phyloP scores from a whole-genome alignment of 2,797 vertebrate genomes.

The Leptodactylus fallax region DNA sequence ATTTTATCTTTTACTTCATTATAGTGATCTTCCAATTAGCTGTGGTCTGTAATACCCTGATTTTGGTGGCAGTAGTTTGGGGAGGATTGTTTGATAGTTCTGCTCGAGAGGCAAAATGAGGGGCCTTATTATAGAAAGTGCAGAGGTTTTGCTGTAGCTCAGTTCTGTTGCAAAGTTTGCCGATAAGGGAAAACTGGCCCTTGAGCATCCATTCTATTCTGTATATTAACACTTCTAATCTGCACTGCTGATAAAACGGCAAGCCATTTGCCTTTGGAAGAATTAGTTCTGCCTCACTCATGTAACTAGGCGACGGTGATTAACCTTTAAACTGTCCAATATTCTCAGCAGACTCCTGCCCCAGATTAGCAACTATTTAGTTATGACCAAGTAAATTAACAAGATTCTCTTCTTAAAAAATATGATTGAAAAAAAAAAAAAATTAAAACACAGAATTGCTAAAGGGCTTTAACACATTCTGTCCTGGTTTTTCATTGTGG shows the following conservation, averaged over 20 bases:
- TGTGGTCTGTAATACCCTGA: slow-evolving; percentile 96
- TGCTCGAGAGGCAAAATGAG: slow-evolving; percentile 99
- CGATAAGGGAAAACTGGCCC: slow-evolving; percentile 99
- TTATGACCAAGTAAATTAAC: slow-evolving; percentile 99
- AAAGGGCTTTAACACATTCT: slow-evolving; percentile 41
- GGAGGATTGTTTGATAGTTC: slow-evolving; percentile 97
- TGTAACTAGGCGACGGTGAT: slow-evolving; percentile 99
- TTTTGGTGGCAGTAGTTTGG: slow-evolving; percentile 92
- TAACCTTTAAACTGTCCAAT: slow-evolving; percentile 99
- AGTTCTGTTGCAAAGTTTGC: slow-evolving; percentile 99
- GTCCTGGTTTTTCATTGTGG: background rate
- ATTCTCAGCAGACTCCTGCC: slow-evolving; percentile 98
- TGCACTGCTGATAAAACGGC: slow-evolving; percentile 97
- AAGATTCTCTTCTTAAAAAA: slow-evolving; percentile 84
- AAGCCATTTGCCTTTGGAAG: slow-evolving; percentile 99
- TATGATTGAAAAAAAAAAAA: slow-evolving; percentile 72
- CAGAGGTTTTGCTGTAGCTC: slow-evolving; percentile 93
- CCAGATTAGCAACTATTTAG: slow-evolving; percentile 99
- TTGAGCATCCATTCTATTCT: slow-evolving; percentile 99
- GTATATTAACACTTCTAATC: slow-evolving; percentile 99
- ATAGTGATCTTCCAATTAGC: slow-evolving; percentile 99
- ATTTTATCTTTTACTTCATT: slow-evolving; percentile 99
- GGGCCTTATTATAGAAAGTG: slow-evolving; percentile 97
- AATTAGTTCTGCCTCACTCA: slow-evolving; percentile 99
- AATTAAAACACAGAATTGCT: slow-evolving; percentile 71